Conservation (phyloP, 2,888 invertebrate genomes). For the Tetanocera ferruginea region DNA sequence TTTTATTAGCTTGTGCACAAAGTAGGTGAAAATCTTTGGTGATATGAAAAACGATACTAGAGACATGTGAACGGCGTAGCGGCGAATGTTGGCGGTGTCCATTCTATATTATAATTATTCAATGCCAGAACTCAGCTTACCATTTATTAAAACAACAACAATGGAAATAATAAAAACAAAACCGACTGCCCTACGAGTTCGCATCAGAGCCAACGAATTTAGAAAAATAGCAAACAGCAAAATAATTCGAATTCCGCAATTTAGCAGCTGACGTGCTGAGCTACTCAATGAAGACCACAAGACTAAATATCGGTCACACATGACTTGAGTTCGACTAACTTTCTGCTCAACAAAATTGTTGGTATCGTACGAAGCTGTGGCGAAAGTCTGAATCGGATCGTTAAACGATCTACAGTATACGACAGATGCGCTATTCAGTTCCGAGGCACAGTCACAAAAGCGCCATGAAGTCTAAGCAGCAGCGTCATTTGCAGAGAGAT, state of each 20-base stretch:
- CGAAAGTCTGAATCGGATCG: not conserved
- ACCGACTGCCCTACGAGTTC: not conserved
- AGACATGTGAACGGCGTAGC: no score
- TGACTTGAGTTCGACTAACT: not conserved
- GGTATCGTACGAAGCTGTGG: not conserved
- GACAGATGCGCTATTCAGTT: not conserved
- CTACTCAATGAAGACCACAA: constrained; percentile 10
- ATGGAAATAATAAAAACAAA: not conserved
- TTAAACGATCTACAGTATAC: not conserved
- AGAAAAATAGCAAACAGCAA: constrained; percentile 25
- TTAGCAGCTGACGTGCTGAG: not conserved
- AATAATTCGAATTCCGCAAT: not conserved
- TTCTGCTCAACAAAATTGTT: not conserved
- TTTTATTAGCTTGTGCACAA: no score
- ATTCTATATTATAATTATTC: no score
- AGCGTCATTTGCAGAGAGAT: not conserved
- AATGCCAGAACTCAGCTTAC: not conserved
- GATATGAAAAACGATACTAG: no score
- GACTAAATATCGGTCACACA: not conserved
- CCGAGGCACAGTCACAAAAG: not conserved
- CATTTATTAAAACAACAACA: constrained; percentile 5
- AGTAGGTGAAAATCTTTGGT: no score
- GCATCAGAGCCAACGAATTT: constrained; percentile 12
- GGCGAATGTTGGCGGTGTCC: no score
- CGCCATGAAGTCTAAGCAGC: not conserved